Conservation (phyloP, 1,140 invertebrate species). For the Paralvinella palmiformis region DNA sequence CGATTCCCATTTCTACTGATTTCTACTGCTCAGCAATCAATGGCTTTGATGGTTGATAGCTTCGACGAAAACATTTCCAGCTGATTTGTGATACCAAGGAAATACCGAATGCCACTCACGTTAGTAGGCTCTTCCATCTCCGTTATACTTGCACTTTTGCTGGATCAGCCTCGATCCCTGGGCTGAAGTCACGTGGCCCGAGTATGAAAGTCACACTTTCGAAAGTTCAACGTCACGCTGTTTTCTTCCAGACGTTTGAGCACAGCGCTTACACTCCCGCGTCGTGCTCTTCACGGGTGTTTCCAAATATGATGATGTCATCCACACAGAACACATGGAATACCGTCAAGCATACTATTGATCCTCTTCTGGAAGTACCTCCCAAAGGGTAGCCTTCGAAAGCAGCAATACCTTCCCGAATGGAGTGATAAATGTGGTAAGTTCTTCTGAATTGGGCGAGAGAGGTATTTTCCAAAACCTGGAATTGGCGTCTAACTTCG, state of each 20-base stretch:
- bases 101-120: too few species aligned
- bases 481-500: conserved; percentile 23
- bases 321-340: conserved; percentile 43
- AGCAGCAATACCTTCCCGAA: conserved; percentile 25
- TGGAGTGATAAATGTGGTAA: conserved; percentile 26
- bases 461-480: conserved; percentile 24
- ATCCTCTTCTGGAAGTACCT: conserved; percentile 39
- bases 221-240: conserved; percentile 41
- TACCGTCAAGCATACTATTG: conserved; percentile 31
- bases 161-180: conserved; percentile 44
- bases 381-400: conserved; percentile 25
- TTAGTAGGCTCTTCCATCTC: too few species aligned
- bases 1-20: too few species aligned
- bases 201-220: conserved; percentile 27
- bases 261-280: conserved; percentile 25
- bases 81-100: too few species aligned
- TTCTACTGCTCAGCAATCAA: too few species aligned
- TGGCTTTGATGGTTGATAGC: too few species aligned
- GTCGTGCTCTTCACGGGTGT: not conserved
- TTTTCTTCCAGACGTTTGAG: conserved; percentile 32
- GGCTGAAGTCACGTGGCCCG: conserved; percentile 34
- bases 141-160: too few species aligned
- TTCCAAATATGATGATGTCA: conserved; percentile 6
- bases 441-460: conserved; percentile 25
- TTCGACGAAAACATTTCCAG: too few species aligned